Percentiles rank a stretch among this genome's conserved stretches.
Evolutionary conservation across 2,888 invertebrate genomes (phyloP).

Genomic region (Seladonia tumulorum): DNA sequence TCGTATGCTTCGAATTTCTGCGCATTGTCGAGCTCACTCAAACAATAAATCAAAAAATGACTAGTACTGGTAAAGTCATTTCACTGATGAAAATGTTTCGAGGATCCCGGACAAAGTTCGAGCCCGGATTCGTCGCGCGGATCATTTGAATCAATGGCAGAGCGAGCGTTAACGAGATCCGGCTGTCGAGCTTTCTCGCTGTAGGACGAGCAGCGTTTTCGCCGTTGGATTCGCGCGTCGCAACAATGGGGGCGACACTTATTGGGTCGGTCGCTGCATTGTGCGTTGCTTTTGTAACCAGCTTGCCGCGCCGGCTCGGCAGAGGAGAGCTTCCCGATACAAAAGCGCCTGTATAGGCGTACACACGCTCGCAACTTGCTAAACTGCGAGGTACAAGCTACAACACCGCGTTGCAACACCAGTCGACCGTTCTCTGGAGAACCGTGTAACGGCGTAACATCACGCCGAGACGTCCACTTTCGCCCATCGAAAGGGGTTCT

Average conservation of each 20-base stretch:
- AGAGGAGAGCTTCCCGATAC: constrained; percentile 55
- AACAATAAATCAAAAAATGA: no score
- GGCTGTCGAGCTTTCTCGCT: neutral
- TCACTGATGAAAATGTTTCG: neutral
- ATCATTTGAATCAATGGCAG: neutral
- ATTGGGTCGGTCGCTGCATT: constrained; percentile 61
- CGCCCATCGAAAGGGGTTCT: constrained; percentile 30
- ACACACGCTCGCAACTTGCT: neutral
- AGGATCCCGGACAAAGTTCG: neutral
- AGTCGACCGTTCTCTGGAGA: neutral
- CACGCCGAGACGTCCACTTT: constrained; percentile 60
- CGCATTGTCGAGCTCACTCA: no score
- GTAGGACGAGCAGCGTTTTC: neutral
- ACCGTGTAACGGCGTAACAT: constrained; percentile 48
- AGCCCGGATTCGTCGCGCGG: neutral
- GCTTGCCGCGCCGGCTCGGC: constrained; percentile 19
- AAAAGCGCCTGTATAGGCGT: constrained; percentile 27
- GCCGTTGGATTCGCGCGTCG: constrained; percentile 37
- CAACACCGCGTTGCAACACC: neutral
- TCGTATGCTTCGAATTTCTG: no score
- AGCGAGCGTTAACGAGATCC: neutral
- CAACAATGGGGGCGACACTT: constrained; percentile 58
- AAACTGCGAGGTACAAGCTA: neutral
- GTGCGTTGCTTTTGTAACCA: constrained; percentile 43
- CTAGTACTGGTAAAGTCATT: no score